These are phyloP conservation scores for Sphaeramia orbicularis DNA, from an alignment of 2,797 vertebrate species.

Conservation along the genomic window DNA sequence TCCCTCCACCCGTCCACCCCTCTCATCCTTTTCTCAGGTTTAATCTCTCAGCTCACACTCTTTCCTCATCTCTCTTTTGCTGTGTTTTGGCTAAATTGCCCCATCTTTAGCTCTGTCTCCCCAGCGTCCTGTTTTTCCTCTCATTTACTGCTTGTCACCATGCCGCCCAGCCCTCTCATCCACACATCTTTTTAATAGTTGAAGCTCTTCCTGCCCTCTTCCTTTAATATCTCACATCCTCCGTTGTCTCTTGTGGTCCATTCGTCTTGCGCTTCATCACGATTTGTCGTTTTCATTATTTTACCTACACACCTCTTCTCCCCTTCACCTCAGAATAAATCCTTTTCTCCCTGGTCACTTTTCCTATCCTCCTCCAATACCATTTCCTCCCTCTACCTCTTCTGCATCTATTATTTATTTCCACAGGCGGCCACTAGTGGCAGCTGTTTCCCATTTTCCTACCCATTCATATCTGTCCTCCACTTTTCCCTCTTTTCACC, in stretches of 20 bases:
- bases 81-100: constrained; percentile 60
- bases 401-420: constrained; percentile 62
- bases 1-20: constrained; percentile 17
- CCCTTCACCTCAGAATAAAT: constrained; percentile 28
- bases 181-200: constrained; percentile 46
- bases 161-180: constrained; percentile 50
- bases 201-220: constrained; percentile 48
- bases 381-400: constrained; percentile 15
- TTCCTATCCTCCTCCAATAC: constrained; percentile 39
- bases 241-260: constrained; percentile 38
- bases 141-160: constrained; percentile 47
- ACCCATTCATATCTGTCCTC: constrained; percentile 51
- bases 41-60: constrained; percentile 54
- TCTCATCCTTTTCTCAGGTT: constrained; percentile 47
- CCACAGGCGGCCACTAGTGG: constrained; percentile 70
- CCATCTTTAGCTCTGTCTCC: constrained; percentile 39
- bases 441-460: constrained; percentile 65
- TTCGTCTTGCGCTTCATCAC: constrained; percentile 44
- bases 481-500: constrained; percentile 13
- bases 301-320: not conserved
- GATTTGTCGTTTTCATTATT: constrained; percentile 23
- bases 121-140: constrained; percentile 29
- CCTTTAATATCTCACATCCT: constrained; percentile 49
- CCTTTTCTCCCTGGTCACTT: constrained; percentile 22
- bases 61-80: constrained; percentile 26